Evolutionary conservation across 2,888 invertebrate genomes (phyloP).

Genomic region (Pseudococcus jackbeardsleyi): DNA sequence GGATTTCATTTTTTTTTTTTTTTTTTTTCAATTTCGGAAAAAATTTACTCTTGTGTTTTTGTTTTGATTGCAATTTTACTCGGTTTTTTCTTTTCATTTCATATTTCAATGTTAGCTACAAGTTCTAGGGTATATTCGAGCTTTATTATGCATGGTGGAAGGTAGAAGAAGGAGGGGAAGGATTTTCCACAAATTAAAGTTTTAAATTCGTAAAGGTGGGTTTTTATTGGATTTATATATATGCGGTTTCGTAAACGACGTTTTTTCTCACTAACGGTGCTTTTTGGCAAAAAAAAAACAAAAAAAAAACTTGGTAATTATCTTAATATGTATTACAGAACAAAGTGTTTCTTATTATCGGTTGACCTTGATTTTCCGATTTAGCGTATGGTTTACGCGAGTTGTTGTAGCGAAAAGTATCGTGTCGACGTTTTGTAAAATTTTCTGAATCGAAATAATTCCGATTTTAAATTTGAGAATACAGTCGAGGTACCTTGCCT

Average conservation of each 20-base stretch:
- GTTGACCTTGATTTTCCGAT: conserved; percentile 30
- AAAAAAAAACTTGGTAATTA: conserved; percentile 5
- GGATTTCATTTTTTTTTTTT: no score
- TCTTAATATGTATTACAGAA: conserved; percentile 1
- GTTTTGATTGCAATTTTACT: no score
- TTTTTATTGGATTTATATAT: not conserved
- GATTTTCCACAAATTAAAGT: not conserved
- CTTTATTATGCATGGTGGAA: no score
- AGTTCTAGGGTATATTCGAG: no score
- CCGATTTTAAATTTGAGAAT: not conserved
- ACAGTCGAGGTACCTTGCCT: not conserved
- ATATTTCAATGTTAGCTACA: no score
- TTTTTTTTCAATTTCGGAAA: no score
- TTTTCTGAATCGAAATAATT: not conserved
- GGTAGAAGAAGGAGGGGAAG: not conserved
- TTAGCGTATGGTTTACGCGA: conserved; percentile 5
- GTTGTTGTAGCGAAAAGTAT: not conserved
- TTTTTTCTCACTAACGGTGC: conserved; percentile 12
- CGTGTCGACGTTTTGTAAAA: not conserved
- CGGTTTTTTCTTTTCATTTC: no score
- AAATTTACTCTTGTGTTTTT: no score
- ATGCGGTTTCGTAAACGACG: not conserved
- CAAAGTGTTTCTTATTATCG: not conserved
- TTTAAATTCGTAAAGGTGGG: not conserved
- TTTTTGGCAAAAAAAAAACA: conserved; percentile 15